phyloP scores from a whole-genome alignment of 2,797 vertebrate genomes.

The Orientallactaga sibirica region DNA sequence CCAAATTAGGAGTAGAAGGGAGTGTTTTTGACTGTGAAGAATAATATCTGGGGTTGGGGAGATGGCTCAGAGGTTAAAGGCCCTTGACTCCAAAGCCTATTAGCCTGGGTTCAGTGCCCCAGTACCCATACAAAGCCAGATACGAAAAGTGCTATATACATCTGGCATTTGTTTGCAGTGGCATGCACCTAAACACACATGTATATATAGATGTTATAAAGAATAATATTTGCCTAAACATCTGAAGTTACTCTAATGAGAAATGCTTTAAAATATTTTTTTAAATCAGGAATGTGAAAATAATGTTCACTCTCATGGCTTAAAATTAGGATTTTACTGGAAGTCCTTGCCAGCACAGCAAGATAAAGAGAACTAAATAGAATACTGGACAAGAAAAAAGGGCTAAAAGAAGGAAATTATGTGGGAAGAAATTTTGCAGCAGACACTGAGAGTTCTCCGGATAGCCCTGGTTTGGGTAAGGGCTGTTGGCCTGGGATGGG shows the following conservation, averaged over 20 bases:
- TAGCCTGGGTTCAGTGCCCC: too few species aligned
- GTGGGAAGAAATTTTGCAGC: neutral
- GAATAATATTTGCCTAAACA: neutral
- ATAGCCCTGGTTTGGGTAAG: neutral
- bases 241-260: conserved; percentile 2
- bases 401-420: neutral
- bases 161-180: too few species aligned
- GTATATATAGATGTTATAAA: neutral
- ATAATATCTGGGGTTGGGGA: neutral
- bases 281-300: neutral
- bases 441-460: neutral
- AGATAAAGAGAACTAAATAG: neutral
- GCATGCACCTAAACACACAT: too few species aligned
- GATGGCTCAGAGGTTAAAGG: too few species aligned
- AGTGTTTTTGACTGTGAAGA: neutral
- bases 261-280: neutral
- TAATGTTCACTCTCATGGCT: neutral
- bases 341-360: neutral
- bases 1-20: neutral
- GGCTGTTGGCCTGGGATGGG: neutral
- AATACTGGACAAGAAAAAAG: neutral
- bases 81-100: too few species aligned
- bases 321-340: neutral
- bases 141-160: too few species aligned
- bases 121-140: too few species aligned